Conservation (phyloP, 2,797 vertebrate species). For the Lagocephalus sceleratus region DNA sequence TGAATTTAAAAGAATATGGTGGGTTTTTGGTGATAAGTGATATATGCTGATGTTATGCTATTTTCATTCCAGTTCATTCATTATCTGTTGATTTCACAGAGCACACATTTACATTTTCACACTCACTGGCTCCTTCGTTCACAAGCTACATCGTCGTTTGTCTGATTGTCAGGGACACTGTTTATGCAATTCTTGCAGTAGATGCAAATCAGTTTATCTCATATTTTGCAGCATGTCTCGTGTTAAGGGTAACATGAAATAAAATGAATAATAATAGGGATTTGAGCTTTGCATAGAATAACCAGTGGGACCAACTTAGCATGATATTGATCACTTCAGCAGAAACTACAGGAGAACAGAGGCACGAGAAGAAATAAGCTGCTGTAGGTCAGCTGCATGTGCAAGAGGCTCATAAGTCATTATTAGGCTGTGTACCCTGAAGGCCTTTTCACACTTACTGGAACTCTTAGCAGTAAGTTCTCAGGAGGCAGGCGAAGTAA, state of each 20-base stretch:
- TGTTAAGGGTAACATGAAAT: conserved; percentile 3
- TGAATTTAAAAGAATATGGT: too few relatives aligned
- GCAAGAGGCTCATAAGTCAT: conserved; percentile 29
- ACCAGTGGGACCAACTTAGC: conserved; percentile 10
- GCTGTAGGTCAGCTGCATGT: conserved; percentile 2
- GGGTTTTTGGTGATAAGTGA: too few relatives aligned
- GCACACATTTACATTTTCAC: conserved; percentile 39
- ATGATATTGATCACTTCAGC: conserved; percentile 29
- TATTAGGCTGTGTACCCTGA: conserved; percentile 21
- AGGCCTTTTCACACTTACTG: conserved; percentile 21
- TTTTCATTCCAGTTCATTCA: conserved; percentile 35
- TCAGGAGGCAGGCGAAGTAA: conserved; percentile 16
- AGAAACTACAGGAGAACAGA: background rate
- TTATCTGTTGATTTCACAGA: conserved; percentile 20
- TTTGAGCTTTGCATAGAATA: conserved; percentile 3
- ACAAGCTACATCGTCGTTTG: conserved; percentile 32
- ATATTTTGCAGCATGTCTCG: background rate
- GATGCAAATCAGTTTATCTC: conserved; percentile 12
- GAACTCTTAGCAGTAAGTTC: background rate
- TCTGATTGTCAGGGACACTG: conserved; percentile 12
- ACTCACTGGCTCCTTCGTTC: conserved; percentile 40
- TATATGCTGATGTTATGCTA: conserved; percentile 8
- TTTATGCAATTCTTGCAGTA: background rate
- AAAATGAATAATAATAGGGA: conserved; percentile 1
- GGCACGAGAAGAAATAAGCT: conserved; percentile 8